phyloP scores from a whole-genome alignment of 2,797 vertebrate genomes.

The Enteromius thamalakanensis region DNA sequence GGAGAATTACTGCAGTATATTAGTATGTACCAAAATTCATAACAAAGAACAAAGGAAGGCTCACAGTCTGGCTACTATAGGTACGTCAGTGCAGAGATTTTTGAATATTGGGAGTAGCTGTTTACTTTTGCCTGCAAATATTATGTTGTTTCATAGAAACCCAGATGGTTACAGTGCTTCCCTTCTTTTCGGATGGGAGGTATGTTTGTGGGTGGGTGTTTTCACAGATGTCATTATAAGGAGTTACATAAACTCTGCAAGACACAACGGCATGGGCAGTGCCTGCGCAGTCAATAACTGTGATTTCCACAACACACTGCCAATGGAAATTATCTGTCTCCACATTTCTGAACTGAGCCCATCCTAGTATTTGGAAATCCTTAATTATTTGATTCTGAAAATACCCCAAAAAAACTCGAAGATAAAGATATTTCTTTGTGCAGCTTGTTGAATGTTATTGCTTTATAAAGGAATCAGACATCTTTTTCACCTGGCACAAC shows the following conservation, averaged over 20 bases:
- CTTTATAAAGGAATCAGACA: not conserved
- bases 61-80: not conserved
- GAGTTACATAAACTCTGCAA: slow-evolving; percentile 65
- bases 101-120: slow-evolving; percentile 25
- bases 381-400: not conserved
- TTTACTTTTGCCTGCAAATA: slow-evolving; percentile 45
- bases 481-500: not conserved
- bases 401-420: not conserved
- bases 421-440: not conserved
- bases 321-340: not conserved
- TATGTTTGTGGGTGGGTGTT: slow-evolving; percentile 35
- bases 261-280: slow-evolving; percentile 8
- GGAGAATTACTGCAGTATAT: slow-evolving; percentile 38
- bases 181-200: slow-evolving; percentile 10
- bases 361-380: slow-evolving; percentile 1
- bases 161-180: slow-evolving; percentile 40
- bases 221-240: slow-evolving; percentile 32
- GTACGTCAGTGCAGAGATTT: slow-evolving; percentile 16
- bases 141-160: slow-evolving; percentile 44
- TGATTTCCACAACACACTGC: slow-evolving; percentile 22
- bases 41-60: slow-evolving; percentile 40
- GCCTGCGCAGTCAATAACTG: slow-evolving; percentile 47
- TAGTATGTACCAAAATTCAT: slow-evolving; percentile 27
- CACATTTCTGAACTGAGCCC: not conserved
- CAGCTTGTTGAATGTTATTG: not conserved